A percentile compares a stretch with the other conserved stretches of the same genome.
These are phyloP conservation scores for Hesperophylax magnus DNA, from an alignment of 1,140 invertebrate genomes.

Conservation along the genomic window DNA sequence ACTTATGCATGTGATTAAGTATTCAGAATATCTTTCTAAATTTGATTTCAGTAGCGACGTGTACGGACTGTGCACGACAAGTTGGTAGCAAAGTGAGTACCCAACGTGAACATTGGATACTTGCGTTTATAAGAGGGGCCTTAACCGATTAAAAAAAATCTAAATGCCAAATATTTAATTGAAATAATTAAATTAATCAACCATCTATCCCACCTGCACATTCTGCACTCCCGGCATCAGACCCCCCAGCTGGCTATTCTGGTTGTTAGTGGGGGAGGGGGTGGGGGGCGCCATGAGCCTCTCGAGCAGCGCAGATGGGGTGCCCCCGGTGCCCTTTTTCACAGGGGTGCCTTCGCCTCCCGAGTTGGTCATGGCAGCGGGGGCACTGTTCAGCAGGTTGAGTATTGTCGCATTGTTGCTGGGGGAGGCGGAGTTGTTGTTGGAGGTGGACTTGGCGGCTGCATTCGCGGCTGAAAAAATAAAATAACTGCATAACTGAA, in stretches of 20 bases:
- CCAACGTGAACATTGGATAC: too few species aligned
- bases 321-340: constrained; percentile 61
- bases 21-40: too few species aligned
- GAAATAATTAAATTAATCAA: too few species aligned
- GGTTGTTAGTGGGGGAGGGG: constrained; percentile 64
- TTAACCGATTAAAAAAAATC: neutral
- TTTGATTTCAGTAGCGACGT: too few species aligned
- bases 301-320: constrained; percentile 66
- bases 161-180: too few species aligned
- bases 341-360: constrained; percentile 52
- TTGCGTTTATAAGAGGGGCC: too few species aligned
- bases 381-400: constrained; percentile 81
- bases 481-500: neutral
- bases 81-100: too few species aligned
- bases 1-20: too few species aligned
- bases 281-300: constrained; percentile 63
- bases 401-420: constrained; percentile 79
- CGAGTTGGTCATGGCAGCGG: constrained; percentile 75
- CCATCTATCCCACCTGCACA: constrained; percentile 72
- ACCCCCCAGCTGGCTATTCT: constrained; percentile 80
- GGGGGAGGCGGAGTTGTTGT: constrained; percentile 60
- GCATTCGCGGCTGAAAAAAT: constrained; percentile 63
- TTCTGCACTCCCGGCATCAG: constrained; percentile 84
- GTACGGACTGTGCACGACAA: too few species aligned
- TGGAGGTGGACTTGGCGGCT: constrained; percentile 65